These are phyloP conservation scores for Acanthurus tractus DNA, from an alignment of 2,797 vertebrate species.

Conservation along the genomic window DNA sequence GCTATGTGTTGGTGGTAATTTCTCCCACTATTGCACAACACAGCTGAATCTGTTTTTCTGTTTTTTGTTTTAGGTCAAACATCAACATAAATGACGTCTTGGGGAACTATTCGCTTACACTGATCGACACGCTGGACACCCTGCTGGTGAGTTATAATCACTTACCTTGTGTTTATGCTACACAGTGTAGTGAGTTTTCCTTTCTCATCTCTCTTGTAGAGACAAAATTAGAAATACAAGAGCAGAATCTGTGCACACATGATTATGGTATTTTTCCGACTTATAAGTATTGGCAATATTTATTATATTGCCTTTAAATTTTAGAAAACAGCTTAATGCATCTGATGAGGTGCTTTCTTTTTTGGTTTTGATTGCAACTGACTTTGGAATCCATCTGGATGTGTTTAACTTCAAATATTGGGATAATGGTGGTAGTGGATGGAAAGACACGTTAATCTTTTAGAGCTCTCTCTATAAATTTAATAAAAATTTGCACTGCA, in stretches of 20 bases:
- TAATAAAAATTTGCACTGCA: too few relatives aligned
- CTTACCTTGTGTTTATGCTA: neutral
- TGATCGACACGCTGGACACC: slow-evolving; percentile 96
- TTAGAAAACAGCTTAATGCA: neutral
- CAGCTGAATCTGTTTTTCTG: slow-evolving; percentile 21
- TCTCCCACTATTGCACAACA: neutral
- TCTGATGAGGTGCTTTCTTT: neutral
- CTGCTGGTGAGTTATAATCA: slow-evolving; percentile 88
- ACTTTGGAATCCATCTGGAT: too few relatives aligned
- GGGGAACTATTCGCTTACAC: slow-evolving; percentile 97
- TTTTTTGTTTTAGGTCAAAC: slow-evolving; percentile 90
- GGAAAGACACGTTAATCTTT: too few relatives aligned
- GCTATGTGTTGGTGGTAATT: neutral
- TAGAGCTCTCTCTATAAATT: too few relatives aligned
- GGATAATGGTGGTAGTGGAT: too few relatives aligned
- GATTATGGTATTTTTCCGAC: neutral
- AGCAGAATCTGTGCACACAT: neutral
- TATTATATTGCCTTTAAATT: neutral
- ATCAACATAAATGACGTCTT: slow-evolving; percentile 98
- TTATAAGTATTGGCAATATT: neutral
- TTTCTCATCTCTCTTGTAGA: neutral
- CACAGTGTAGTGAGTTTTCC: neutral
- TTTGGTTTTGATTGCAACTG: neutral
- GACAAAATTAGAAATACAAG: neutral
- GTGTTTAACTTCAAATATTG: too few relatives aligned